Evolutionary conservation across 2,888 invertebrate species (phyloP), one percentile per base, ranked within the genome.

Genomic region (Vandiemenella viatica): DNA sequence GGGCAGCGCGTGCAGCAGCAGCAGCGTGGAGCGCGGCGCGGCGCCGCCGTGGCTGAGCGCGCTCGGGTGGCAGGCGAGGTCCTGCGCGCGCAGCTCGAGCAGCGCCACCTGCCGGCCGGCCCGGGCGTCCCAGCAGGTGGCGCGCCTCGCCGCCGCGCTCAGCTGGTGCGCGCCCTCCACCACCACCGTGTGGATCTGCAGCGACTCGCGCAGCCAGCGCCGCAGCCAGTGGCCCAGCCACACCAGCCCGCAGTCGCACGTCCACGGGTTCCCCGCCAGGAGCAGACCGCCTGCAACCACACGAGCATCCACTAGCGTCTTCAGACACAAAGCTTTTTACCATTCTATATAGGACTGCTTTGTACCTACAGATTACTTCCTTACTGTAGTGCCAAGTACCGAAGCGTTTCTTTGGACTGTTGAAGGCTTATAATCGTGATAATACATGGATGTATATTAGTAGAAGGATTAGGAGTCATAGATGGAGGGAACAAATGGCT

Each of bases 201-300:
- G 79, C 46, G 87, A 84, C 64, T 92, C 91, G 32, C 90, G 74
- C 48, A 88, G 74, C 90, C 91, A 91, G 44, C 90, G 75, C 18
- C 90, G 73, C 56, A 90, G 68, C 91, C 91, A 92, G 53, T 86
- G 80, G 2, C 90, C 89, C 52, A 90, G 73, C 90, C 90, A 91
- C 16, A 89, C 84, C 55, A 90, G 71, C 55, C 87, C 85, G 62
- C 91, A 92, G 60, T 89, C 88, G 61, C 91, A 91, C 43, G 80
- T 77, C 62, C 89, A 73, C 1, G 88, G 88, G 66, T 92, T 91
- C 46, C 84, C 83, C 19, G 83, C 79, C 57, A 90, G 74, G 55
- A 83, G 78, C 53, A 91, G 68, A 16, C 90, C 90, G 58, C 90
- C 91, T 83, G 72, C 58, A 62, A 62, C 48, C 55, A n/a, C n/a